Evolutionary conservation across 1,140 invertebrate genomes (phyloP).

Genomic region (Lepidurus arcticus): DNA sequence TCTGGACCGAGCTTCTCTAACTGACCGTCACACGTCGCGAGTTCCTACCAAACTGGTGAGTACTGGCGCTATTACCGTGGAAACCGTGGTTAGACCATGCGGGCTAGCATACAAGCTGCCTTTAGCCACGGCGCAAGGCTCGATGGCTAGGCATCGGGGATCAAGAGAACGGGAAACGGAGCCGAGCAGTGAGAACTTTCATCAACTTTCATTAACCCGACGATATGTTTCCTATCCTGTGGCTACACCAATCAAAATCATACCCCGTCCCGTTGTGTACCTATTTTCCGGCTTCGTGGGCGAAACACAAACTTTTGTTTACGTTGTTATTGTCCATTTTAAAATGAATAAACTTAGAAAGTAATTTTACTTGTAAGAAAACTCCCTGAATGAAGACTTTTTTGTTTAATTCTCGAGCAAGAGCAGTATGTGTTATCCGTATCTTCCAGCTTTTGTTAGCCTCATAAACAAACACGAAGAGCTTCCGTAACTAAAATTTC

Average conservation of each 20-base stretch:
- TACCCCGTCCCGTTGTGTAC: too few species aligned
- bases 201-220: too few species aligned
- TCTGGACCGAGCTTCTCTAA: background rate
- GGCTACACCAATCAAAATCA: too few species aligned
- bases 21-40: background rate
- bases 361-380: background rate
- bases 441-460: background rate
- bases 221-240: too few species aligned
- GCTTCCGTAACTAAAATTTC: background rate
- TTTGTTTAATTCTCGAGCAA: background rate
- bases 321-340: too few species aligned
- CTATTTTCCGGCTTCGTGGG: too few species aligned
- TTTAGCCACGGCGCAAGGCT: background rate
- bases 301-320: too few species aligned
- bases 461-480: constrained; percentile 7
- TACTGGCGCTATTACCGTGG: background rate
- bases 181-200: too few species aligned
- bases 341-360: too few species aligned
- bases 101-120: background rate
- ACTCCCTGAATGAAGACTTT: background rate
- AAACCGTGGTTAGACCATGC: background rate
- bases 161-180: too few species aligned
- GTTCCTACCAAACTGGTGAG: background rate
- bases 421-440: background rate
- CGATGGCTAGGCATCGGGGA: background rate